A percentile compares a stretch with the other conserved stretches of the same genome.
Conservation (phyloP, 2,797 vertebrate genomes). For the Toxotes lorentzi region DNA sequence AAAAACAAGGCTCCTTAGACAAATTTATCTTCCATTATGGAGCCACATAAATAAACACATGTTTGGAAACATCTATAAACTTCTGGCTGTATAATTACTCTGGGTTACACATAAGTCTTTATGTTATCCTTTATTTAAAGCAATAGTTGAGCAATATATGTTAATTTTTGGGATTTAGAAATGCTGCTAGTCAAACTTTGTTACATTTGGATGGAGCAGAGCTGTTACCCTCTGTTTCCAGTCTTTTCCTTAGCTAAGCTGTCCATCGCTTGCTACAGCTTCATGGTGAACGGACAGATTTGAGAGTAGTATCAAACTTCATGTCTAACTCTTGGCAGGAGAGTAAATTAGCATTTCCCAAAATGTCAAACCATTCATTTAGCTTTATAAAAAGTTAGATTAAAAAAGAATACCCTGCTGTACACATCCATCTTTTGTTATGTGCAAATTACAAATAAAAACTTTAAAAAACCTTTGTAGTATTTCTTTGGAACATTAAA, state of each 20-base stretch:
- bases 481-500: too few relatives aligned
- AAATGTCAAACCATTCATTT: not conserved
- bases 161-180: not conserved
- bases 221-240: not conserved
- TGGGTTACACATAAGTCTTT: too few relatives aligned
- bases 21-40: not conserved
- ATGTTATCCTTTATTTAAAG: not conserved
- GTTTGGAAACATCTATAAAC: not conserved
- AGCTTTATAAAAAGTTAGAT: not conserved
- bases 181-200: not conserved
- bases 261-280: not conserved
- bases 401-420: not conserved
- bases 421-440: too few relatives aligned
- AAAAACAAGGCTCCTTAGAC: constrained; percentile 26
- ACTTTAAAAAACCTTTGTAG: too few relatives aligned
- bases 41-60: not conserved
- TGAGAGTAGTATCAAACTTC: not conserved
- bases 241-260: not conserved
- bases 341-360: not conserved
- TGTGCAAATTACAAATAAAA: too few relatives aligned
- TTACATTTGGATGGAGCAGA: not conserved
- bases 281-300: not conserved
- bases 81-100: not conserved
- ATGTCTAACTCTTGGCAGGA: not conserved
- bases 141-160: not conserved